Evolutionary conservation across 2,888 invertebrate genomes (phyloP).

Genomic region (Axea sp.): DNA sequence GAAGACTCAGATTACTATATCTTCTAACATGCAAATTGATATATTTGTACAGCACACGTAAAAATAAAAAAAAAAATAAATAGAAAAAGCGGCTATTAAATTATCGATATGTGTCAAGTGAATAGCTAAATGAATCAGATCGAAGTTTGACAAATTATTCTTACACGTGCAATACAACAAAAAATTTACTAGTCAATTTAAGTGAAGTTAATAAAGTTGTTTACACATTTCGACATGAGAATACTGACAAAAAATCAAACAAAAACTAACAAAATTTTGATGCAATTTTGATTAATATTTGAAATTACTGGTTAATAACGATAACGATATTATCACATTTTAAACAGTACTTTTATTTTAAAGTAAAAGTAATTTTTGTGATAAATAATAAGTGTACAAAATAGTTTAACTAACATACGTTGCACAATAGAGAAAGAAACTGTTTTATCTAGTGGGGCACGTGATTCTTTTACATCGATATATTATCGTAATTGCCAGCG

Average conservation of each 20-base stretch:
- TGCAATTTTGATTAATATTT: too few species aligned
- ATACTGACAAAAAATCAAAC: too few species aligned
- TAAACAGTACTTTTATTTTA: too few species aligned
- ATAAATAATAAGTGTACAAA: too few species aligned
- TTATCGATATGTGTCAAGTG: conserved; percentile 31
- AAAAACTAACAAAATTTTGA: too few species aligned
- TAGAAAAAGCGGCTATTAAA: too few species aligned
- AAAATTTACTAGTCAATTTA: conserved; percentile 9
- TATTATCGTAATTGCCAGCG: conserved; percentile 34
- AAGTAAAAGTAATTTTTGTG: too few species aligned
- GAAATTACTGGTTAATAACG: too few species aligned
- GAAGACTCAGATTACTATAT: too few species aligned
- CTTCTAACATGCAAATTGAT: conserved; percentile 35
- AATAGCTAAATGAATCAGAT: conserved; percentile 30
- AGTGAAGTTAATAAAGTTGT: conserved; percentile 16
- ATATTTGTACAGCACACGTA: too few species aligned
- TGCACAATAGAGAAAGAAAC: not conserved
- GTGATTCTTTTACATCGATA: conserved; percentile 13
- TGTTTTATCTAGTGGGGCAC: conserved; percentile 5
- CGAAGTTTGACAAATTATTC: conserved; percentile 16
- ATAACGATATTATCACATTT: too few species aligned
- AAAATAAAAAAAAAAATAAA: too few species aligned
- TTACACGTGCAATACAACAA: conserved; percentile 8
- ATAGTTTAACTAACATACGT: conserved; percentile 4
- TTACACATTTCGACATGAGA: conserved; percentile 22